Evolutionary conservation across 2,797 vertebrate genomes (phyloP).

Genomic region (Argyrosomus regius): DNA sequence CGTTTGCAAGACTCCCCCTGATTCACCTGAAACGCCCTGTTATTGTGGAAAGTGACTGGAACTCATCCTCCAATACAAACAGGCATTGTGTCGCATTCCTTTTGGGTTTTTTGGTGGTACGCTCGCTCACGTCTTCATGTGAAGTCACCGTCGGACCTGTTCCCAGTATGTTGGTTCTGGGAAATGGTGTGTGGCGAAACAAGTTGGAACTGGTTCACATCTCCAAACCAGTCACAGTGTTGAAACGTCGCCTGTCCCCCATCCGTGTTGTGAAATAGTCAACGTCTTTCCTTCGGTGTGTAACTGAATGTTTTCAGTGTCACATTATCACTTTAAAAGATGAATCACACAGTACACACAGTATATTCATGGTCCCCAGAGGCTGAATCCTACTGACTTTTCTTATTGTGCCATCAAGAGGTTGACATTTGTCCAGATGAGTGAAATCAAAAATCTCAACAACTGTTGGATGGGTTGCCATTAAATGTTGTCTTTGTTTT

Average conservation of each 20-base stretch:
- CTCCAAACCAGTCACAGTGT: conserved; percentile 7
- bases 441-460: too few species aligned
- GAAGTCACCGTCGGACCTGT: conserved; percentile 43
- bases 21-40: conserved; percentile 10
- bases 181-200: conserved; percentile 44
- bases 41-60: conserved; percentile 24
- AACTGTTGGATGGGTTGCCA: too few species aligned
- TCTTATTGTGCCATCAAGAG: too few species aligned
- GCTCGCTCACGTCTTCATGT: not conserved
- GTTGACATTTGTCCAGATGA: too few species aligned
- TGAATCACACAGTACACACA: too few species aligned
- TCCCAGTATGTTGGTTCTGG: conserved; percentile 26
- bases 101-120: conserved; percentile 1
- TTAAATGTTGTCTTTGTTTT: too few species aligned
- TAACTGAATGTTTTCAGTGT: too few species aligned
- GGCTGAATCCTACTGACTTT: too few species aligned
- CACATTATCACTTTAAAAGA: too few species aligned
- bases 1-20: conserved; percentile 2
- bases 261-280: conserved; percentile 7
- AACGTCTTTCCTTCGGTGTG: too few species aligned
- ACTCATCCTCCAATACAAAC: conserved; percentile 32
- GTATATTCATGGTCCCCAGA: too few species aligned
- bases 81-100: conserved; percentile 42
- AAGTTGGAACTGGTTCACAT: conserved; percentile 62
- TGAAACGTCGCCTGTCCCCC: not conserved